Base-by-base conservation (phyloP, 2,113 vertebrate species). In the Dicerorhinus sumatrensis region DNA sequence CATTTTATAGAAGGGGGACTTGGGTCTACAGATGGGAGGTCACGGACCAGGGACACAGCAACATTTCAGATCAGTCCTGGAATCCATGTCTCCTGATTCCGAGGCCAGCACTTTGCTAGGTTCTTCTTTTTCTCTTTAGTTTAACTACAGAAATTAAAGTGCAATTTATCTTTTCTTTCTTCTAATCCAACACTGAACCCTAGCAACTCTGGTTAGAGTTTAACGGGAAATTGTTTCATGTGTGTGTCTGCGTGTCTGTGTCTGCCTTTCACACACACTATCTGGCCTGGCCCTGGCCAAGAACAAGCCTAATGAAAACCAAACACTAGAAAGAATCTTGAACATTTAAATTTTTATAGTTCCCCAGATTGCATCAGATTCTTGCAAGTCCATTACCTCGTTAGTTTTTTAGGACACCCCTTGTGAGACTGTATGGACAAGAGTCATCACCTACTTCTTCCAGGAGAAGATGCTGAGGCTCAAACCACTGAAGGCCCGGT, bases 291-390 rank as follows among this genome's bases (percentile, higher is more conserved):
- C 13, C 46, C 31, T 77, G 72, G 84, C 91, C 67, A 77, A 94
- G 76, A 93, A 77, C 18, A 77, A 89, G 63, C 11, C 65, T 51
- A 89, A 69, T 60, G 67, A 88, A 97, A 94, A 94, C 65, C 81
- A 80, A 94, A 73, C 75, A 87, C 67, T 6, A 73, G 58, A 72
- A 87, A 81, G 75, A 93, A 85, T 65, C 65, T 73, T 5, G 58
- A 65, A 67, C 21, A 48, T 60, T 79, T 54, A 42, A 48, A 76
- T 92, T 36, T 83, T 20, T 29, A 69, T 13, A 85, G 39, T 42
- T 95, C 33, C n/a, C 12, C 3, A 56, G 81, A 67, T 16, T 60
- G 31, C 31, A 81, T 70, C 56, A 58, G 3, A 5, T 70, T 95
- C 54, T 76, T 46, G 5, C 9, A 75, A 93, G 56, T 29, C 73